phyloP scores from a whole-genome alignment of 1,140 invertebrate species.

The Bombyx mori region ASM3026992v2 NC_085117.1:16616001-16616500 shows the following conservation, averaged over 20 bases:
- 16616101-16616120: conserved; percentile 30
- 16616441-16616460: too few relatives aligned
- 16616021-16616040: too few relatives aligned
- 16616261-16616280: conserved; percentile 44
- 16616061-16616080: neutral
- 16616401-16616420: too few relatives aligned
- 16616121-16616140: conserved; percentile 55
- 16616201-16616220: neutral
- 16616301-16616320: conserved; percentile 6
- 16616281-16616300: conserved; percentile 48
- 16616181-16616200: conserved; percentile 5
- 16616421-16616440: too few relatives aligned
- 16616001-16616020: too few relatives aligned
- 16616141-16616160: conserved; percentile 25
- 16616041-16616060: too few relatives aligned
- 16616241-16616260: conserved; percentile 37
- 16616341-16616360: too few relatives aligned
- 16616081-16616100: conserved; percentile 34
- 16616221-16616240: neutral
- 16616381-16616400: too few relatives aligned
- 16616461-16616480: too few relatives aligned
- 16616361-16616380: too few relatives aligned
- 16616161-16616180: conserved; percentile 38
- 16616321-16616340: too few relatives aligned
- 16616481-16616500: too few relatives aligned